phyloP scores from a whole-genome alignment of 2,888 invertebrate genomes.

The Rhingia rostrata region DNA sequence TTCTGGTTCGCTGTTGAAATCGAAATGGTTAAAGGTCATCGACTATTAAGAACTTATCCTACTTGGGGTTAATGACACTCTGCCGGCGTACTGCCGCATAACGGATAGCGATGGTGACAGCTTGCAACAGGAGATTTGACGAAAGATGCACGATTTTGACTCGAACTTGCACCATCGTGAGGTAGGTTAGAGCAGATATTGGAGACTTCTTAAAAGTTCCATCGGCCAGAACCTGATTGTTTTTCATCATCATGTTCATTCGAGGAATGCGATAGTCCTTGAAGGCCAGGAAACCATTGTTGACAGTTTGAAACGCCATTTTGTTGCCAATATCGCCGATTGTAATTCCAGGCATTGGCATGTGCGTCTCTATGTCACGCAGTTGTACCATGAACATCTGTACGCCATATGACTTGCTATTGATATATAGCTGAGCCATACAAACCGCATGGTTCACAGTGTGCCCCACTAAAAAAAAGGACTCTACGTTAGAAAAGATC shows the following conservation, averaged over 20 bases:
- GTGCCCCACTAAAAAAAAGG: constrained; percentile 90
- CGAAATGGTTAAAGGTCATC: constrained; percentile 7
- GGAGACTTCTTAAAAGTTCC: constrained; percentile 93
- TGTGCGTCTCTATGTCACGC: constrained; percentile 93
- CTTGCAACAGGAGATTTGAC: constrained; percentile 88
- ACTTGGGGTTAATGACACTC: constrained; percentile 92
- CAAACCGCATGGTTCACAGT: constrained; percentile 96
- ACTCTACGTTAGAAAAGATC: neutral
- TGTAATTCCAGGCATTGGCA: constrained; percentile 92
- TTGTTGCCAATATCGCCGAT: constrained; percentile 97
- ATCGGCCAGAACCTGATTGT: constrained; percentile 94
- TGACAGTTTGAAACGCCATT: constrained; percentile 93
- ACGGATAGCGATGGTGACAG: constrained; percentile 93
- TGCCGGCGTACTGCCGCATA: constrained; percentile 95
- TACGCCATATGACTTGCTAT: constrained; percentile 92
- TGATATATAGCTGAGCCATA: constrained; percentile 93
- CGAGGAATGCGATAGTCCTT: constrained; percentile 93
- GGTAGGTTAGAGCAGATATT: constrained; percentile 92
- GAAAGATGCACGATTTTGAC: constrained; percentile 91
- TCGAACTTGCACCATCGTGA: constrained; percentile 94
- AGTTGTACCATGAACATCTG: constrained; percentile 96
- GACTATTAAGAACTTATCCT: constrained; percentile 79
- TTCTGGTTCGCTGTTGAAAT: constrained; percentile 88
- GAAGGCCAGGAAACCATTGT: constrained; percentile 96
- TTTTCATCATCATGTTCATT: constrained; percentile 95